phyloP scores from a whole-genome alignment of 2,888 invertebrate species.

The Drosophila meridionalis region DNA sequence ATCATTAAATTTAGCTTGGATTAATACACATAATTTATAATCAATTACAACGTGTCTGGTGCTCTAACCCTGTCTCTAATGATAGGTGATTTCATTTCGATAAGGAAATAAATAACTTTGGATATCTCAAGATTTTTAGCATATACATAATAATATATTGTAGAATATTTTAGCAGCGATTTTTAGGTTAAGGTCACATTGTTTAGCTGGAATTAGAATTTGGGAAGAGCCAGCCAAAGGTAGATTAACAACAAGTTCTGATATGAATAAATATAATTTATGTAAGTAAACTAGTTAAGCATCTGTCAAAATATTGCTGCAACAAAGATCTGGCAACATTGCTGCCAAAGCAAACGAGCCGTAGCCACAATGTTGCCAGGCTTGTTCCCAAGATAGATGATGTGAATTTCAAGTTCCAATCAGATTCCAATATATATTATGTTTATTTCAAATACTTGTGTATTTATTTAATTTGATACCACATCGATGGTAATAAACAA shows the following conservation, averaged over 20 bases:
- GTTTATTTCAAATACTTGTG: neutral
- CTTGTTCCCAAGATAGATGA: neutral
- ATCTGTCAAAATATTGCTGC: too few relatives aligned
- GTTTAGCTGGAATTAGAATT: conserved; percentile 18
- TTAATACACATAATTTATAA: neutral
- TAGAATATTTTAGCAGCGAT: neutral
- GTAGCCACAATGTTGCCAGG: conserved; percentile 3
- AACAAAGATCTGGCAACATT: neutral
- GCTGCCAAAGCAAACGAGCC: neutral
- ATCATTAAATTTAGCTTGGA: neutral
- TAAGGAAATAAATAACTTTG: neutral
- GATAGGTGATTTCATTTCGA: neutral
- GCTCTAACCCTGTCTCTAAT: neutral
- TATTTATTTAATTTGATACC: neutral
- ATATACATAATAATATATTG: neutral
- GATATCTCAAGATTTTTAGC: neutral
- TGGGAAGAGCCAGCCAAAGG: neutral
- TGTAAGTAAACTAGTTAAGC: neutral
- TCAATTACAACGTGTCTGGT: neutral
- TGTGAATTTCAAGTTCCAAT: neutral
- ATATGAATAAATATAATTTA: neutral
- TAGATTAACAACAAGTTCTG: conserved; percentile 2
- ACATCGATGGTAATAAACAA: neutral
- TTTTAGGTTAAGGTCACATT: conserved; percentile 11
- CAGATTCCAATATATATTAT: neutral